Percentiles rank a stretch among this genome's conserved stretches.
Evolutionary conservation across 2,888 invertebrate genomes (phyloP).

Genomic region (Cataglyphis altisquamis): DNA sequence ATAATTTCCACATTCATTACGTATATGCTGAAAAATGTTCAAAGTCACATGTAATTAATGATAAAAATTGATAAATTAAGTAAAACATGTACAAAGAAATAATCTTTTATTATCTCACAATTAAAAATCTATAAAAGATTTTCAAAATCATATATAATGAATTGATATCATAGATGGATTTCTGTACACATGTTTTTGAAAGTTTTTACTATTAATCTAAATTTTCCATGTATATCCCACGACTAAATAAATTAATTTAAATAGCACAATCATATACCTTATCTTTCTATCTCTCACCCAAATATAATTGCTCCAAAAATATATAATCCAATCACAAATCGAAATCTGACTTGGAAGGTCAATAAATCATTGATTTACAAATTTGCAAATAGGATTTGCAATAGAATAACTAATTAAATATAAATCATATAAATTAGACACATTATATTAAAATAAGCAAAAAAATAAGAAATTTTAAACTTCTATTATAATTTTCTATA

Average conservation of each 20-base stretch:
- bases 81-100: not conserved
- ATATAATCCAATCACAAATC: not conserved
- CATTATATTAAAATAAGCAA: not conserved
- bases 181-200: not conserved
- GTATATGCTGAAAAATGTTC: conserved; percentile 89
- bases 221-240: not conserved
- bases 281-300: too few species aligned
- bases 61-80: not conserved
- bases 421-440: not conserved
- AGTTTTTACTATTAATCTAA: not conserved
- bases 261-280: not conserved
- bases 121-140: not conserved
- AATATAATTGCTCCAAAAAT: conserved; percentile 1
- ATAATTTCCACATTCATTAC: conserved; percentile 90
- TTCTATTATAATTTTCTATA: not conserved
- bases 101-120: conserved; percentile 9
- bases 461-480: not conserved
- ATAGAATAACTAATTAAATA: not conserved
- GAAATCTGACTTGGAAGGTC: not conserved
- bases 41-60: not conserved
- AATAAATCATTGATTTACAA: not conserved
- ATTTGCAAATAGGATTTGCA: not conserved
- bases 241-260: not conserved
- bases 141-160: not conserved
- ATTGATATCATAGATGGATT: not conserved